Evolutionary conservation across 2,888 invertebrate genomes (phyloP), one percentile per base, ranked within the genome.

Genomic region (Metallyticus violacea): DNA sequence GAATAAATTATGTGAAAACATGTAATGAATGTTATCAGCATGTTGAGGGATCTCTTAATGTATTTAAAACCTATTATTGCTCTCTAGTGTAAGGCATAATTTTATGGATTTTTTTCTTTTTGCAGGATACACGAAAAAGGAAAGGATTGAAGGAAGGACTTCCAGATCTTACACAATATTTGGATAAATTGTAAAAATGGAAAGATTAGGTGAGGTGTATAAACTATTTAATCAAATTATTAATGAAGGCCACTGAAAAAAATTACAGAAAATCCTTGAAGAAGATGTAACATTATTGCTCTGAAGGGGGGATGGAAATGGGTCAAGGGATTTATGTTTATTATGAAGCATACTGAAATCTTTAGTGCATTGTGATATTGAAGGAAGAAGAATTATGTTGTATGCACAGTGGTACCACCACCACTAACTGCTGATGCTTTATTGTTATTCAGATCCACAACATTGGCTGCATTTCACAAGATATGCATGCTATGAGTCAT

Each of bases 81-180:
- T n/a, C n/a, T 26, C 7, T 80, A 9, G 0, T 27, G 9, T 1
- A 26, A 78, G 26, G 6, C 26, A 3, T 27, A 28, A 62, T 62
- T 7, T 62, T 9, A 26, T 77, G 15, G 7, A 84, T 26, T 88
- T 93, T 84, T 88, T 88, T 86, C 89, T 86, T 87, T 85, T 91
- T 93, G 82, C 93, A 96, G 95, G 98, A 98, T 87, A 99, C 97
- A 90, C 97, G 99, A 92, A 99, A 99, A 94, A 96, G 99, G 93
- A 99, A 99, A 95, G 99, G 99, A 93, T 95, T 99, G 91, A 99
- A 99, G 93, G 99, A 99, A 92, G 98, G 97, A 92, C 95, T 99
- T 90, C 99, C 99, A 91, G 97, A 98, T 92, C 94, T 99, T 91
- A 93, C 96, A 91, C 96, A 97, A 94, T 99, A 98, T 93, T 94